A percentile compares a stretch with the other conserved stretches of the same genome.
These are phyloP conservation scores for Atethmia centrago DNA, from an alignment of 2,888 invertebrate species.

Conservation along the genomic window DNA sequence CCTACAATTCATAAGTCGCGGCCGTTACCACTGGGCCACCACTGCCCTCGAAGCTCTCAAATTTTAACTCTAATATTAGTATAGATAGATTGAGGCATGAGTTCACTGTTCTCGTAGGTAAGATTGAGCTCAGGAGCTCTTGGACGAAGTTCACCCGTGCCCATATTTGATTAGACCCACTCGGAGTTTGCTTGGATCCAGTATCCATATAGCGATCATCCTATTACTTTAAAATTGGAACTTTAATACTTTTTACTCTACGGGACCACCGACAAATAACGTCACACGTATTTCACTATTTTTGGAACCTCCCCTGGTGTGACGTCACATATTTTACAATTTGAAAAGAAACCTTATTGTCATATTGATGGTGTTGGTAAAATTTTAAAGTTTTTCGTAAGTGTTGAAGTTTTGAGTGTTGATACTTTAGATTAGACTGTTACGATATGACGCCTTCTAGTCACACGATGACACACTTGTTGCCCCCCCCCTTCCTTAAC, in stretches of 20 bases:
- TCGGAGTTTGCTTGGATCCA: background rate
- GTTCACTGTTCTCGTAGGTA: slow-evolving; percentile 9
- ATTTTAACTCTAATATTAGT: background rate
- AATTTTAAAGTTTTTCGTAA: background rate
- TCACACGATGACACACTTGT: background rate
- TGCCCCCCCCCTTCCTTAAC: background rate
- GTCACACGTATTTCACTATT: background rate
- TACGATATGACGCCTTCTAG: background rate
- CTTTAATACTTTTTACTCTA: slow-evolving; percentile 17
- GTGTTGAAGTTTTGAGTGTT: background rate
- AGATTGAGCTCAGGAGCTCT: slow-evolving; percentile 1
- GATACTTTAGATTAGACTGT: background rate
- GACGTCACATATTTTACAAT: background rate
- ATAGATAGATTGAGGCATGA: background rate
- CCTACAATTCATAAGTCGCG: too few species aligned
- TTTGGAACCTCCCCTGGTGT: background rate
- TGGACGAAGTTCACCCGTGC: slow-evolving; percentile 8
- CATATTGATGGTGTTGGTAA: background rate
- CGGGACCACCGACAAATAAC: background rate
- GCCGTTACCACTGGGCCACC: too few species aligned
- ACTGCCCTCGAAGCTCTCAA: too few species aligned
- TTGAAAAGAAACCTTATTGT: background rate
- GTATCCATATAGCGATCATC: slow-evolving; percentile 14
- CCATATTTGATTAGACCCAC: slow-evolving; percentile 31
- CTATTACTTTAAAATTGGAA: background rate